Evolutionary conservation across 2,113 vertebrate species (phyloP).

Genomic region (Actenoides hombroni): DNA sequence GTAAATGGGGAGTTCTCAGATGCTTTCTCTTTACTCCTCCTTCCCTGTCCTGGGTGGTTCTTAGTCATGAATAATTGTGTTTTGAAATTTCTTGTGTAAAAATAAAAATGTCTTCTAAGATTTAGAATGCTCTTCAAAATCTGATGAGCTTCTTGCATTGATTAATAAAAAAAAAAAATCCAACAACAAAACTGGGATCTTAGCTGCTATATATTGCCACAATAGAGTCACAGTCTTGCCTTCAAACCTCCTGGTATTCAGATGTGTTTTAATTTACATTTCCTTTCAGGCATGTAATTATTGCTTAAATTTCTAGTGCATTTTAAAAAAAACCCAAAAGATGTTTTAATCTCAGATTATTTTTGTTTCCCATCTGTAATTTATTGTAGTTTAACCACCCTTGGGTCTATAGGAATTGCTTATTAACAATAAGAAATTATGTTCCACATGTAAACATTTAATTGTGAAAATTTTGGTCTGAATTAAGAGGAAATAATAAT

Average conservation of each 20-base stretch:
- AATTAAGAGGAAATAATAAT: not conserved
- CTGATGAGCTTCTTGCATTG: not conserved
- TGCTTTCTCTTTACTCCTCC: not conserved
- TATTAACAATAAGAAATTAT: not conserved
- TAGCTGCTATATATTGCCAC: not conserved
- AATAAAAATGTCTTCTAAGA: not conserved
- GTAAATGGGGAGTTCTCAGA: not conserved
- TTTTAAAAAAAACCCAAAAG: not conserved
- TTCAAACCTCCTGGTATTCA: not conserved
- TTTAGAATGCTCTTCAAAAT: not conserved
- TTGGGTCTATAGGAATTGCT: not conserved
- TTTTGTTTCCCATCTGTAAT: not conserved
- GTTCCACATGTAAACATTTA: not conserved
- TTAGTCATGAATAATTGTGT: not conserved
- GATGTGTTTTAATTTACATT: not conserved
- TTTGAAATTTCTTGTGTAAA: constrained; percentile 12
- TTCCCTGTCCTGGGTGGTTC: not conserved
- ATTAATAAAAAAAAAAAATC: not conserved
- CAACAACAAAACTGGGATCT: not conserved
- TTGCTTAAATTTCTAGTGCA: not conserved
- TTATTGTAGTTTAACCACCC: not conserved
- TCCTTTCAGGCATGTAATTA: not conserved
- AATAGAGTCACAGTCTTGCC: rapidly evolving
- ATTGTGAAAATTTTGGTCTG: not conserved
- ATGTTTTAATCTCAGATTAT: not conserved